Conservation (phyloP, 2,888 invertebrate genomes). For the Amphimallon solstitiale region DNA sequence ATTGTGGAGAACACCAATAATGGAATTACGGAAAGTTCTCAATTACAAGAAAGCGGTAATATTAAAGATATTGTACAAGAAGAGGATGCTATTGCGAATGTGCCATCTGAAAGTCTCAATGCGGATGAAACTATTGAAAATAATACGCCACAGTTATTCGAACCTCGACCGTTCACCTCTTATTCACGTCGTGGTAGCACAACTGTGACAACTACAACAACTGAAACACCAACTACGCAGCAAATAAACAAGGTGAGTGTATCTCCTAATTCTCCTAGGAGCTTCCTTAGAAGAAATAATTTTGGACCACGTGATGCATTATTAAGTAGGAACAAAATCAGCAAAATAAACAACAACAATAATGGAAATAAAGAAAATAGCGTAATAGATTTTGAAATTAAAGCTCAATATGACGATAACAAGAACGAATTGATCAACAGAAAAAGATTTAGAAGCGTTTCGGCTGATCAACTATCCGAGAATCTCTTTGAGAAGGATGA, state of each 20-base stretch:
- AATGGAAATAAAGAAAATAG: constrained; percentile 38
- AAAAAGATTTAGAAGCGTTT: constrained; percentile 25
- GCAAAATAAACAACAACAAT: constrained; percentile 29
- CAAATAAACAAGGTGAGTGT: constrained; percentile 47
- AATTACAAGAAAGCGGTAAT: neutral
- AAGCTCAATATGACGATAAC: constrained; percentile 29
- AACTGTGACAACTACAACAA: constrained; percentile 63
- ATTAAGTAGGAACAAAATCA: constrained; percentile 14
- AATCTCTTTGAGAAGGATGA: constrained; percentile 4
- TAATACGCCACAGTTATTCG: constrained; percentile 52
- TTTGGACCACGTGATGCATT: constrained; percentile 25
- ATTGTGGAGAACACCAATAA: constrained; percentile 25
- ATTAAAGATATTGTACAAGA: neutral
- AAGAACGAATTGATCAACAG: constrained; percentile 17
- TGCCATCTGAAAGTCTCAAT: neutral
- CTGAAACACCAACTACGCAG: constrained; percentile 28
- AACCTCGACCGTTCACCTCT: constrained; percentile 57
- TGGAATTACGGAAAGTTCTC: neutral
- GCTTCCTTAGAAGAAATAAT: constrained; percentile 30
- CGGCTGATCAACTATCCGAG: neutral
- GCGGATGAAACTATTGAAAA: constrained; percentile 18
- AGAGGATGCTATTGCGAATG: neutral
- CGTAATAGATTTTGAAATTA: constrained; percentile 36
- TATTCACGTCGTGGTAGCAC: constrained; percentile 51
- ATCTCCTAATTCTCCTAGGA: constrained; percentile 43